Base-by-base conservation (phyloP, 1,140 invertebrate genomes). In the Apocrypta bakeri region DNA sequence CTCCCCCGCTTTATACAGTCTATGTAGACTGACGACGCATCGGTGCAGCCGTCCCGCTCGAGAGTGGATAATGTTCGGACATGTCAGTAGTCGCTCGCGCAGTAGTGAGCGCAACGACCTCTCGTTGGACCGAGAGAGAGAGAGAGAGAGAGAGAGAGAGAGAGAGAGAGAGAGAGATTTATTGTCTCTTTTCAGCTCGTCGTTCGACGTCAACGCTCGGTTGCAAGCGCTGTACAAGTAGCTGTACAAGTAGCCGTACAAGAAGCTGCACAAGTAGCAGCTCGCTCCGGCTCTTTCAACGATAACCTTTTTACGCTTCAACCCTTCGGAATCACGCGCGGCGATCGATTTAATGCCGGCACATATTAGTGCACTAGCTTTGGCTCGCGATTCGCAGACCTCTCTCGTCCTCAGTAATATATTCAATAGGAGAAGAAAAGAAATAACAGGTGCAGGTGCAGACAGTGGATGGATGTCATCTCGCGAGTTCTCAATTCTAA, bases 61-160 rank as follows among this genome's bases (percentile, higher is more conserved):
- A 37, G 31, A 56, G 75, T 73, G 69, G 75, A 73, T 78, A 78
- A 83, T 73, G 68, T 79, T 83, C 48, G 56, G 66, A 78, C 73
- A 73, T 75, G 79, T 68, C 72, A 75, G 72, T 25, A 29, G 25
- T 24, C 24, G n/a, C 29, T 42, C n/a, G n/a, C 4, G 29, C 12
- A 37, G 40, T n/a, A 33, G 33, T n/a, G 48, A 82, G 81, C 81
- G 42, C 81, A 82, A 82, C 74, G 81, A 82, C 81, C 81, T 82
- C 81, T 72, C 64, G 61, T 24, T 48, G 21, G 56, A 74, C 3
- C 33, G 33, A 37, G 33, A 2, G 33, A 37, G 33, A 2, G 33
- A 37, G 33, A 2, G 33, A 80, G 42, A 6, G 21, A 56, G 48
- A 56, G 48, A 48, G 42, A 48, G 42, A 48, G n/a, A n/a, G n/a